Percentiles rank a stretch among this genome's conserved stretches.
Conservation (phyloP, 1,140 invertebrate genomes). For the Venturia canescens region DNA sequence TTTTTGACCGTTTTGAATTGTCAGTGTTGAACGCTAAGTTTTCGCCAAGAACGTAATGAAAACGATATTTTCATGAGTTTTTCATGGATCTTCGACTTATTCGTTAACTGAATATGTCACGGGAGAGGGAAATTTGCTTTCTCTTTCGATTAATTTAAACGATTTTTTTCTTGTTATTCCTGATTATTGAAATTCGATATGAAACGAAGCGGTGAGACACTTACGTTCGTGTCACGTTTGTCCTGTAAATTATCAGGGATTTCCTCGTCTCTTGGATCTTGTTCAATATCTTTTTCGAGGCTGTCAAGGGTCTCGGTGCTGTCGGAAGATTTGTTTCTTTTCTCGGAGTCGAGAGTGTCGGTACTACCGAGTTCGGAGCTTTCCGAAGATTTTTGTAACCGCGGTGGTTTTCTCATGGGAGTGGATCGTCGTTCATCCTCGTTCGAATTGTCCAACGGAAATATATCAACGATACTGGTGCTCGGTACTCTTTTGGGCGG, state of each 20-base stretch:
- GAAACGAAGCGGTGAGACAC: conserved; percentile 19
- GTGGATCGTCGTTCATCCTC: conserved; percentile 56
- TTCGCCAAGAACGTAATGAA: too few species aligned
- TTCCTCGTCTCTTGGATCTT: conserved; percentile 67
- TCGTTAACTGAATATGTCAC: too few species aligned
- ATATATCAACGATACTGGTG: conserved; percentile 61
- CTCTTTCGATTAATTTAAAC: too few species aligned
- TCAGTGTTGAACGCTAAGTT: too few species aligned
- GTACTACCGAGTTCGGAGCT: conserved; percentile 74
- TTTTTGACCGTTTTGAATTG: too few species aligned
- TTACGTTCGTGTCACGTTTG: conserved; percentile 69
- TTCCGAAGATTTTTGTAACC: conserved; percentile 73
- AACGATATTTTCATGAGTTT: too few species aligned
- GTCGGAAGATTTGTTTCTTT: conserved; percentile 71
- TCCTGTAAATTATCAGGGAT: conserved; percentile 61
- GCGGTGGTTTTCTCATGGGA: conserved; percentile 51
- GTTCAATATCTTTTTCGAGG: conserved; percentile 72
- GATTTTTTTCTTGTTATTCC: not conserved
- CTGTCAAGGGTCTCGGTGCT: conserved; percentile 75
- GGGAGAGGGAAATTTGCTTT: too few species aligned
- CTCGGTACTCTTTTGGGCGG: conserved; percentile 67
- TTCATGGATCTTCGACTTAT: too few species aligned
- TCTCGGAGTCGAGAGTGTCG: conserved; percentile 73
- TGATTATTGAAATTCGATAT: too few species aligned
- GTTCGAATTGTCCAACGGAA: conserved; percentile 46